Evolutionary conservation across 1,140 invertebrate genomes (phyloP), one percentile per base, ranked within the genome.

Genomic region (Holotrichia oblita): DNA sequence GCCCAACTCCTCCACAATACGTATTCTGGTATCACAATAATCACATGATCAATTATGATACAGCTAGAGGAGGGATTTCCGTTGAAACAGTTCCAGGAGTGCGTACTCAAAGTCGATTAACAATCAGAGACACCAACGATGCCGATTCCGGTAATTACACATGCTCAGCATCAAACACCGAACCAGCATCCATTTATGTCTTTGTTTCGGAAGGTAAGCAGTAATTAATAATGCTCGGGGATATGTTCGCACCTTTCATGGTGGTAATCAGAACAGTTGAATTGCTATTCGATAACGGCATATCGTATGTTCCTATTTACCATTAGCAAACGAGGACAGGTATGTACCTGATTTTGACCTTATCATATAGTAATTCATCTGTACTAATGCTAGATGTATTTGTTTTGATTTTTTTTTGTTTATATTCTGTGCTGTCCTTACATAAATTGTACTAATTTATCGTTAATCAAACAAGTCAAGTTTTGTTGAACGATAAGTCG

Each of bases 21-120:
- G 94, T 96, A 73, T 96, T 96, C 89, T 96, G 94, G 95, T 96
- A 95, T 88, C 95, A 96, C 88, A 96, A 97, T 88, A 94, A 95
- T 84, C 92, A 93, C 77, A 96, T 97, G 93, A 96, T 97, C 88
- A 97, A 97, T 89, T 97, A 96, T 86, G 95, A 97, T 87, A 94
- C 92, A 41, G 91, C 93, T 3, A 90, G 95, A 72, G 93, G 94
- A 61, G 95, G 94, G 77, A 95, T 97, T 80, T 92, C 91, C 77
- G 95, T 97, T 82, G 93, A 96, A 87, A 96, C 95, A 24, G 94
- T 95, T 86, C 94, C 93, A 64, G 95, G 94, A 42, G 91, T 93
- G 78, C 90, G 93, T 77, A 96, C 94, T 9, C 94, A 96, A 87
- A 95, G 93, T 80, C 91, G 93, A 59, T 91, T 96, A 48, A 95